phyloP scores from a whole-genome alignment of 30 jellyfish, hydroid and myxozoan genomes.

The Rhopilema esculentum region DNA sequence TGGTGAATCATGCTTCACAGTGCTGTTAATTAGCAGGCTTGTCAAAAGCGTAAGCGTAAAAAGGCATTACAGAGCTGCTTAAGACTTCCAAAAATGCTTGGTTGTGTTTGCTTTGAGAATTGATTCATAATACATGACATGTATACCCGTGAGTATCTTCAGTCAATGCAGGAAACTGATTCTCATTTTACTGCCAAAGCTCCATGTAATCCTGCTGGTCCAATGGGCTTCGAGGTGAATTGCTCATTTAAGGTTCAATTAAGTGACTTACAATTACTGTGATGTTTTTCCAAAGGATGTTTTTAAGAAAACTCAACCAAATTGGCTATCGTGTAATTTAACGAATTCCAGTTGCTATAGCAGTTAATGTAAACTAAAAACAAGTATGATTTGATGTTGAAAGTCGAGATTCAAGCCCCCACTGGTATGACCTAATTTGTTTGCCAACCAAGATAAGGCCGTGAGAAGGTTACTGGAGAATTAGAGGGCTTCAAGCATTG shows the following conservation, averaged over 20 bases:
- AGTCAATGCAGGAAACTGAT: background rate
- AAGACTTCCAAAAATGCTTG: background rate
- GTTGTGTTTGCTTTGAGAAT: background rate
- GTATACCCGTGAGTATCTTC: background rate
- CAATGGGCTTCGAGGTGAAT: too few relatives aligned
- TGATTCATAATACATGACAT: background rate
- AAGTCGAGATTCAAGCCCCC: background rate
- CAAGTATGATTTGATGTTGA: background rate
- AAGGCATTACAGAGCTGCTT: background rate
- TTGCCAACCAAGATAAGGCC: background rate
- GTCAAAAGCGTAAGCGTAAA: too few relatives aligned
- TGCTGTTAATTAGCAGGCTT: too few relatives aligned
- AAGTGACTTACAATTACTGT: too few relatives aligned
- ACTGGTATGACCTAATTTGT: background rate
- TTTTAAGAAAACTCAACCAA: too few relatives aligned
- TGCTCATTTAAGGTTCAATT: too few relatives aligned
- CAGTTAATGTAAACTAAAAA: too few relatives aligned
- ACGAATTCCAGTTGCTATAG: background rate
- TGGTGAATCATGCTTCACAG: background rate
- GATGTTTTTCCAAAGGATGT: too few relatives aligned
- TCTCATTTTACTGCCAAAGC: background rate
- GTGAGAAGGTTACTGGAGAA: background rate
- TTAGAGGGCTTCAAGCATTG: background rate
- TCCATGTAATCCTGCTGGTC: too few relatives aligned
- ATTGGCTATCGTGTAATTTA: too few relatives aligned